phyloP scores from a whole-genome alignment of 2,888 invertebrate genomes.

The Synergus umbraculus region DNA sequence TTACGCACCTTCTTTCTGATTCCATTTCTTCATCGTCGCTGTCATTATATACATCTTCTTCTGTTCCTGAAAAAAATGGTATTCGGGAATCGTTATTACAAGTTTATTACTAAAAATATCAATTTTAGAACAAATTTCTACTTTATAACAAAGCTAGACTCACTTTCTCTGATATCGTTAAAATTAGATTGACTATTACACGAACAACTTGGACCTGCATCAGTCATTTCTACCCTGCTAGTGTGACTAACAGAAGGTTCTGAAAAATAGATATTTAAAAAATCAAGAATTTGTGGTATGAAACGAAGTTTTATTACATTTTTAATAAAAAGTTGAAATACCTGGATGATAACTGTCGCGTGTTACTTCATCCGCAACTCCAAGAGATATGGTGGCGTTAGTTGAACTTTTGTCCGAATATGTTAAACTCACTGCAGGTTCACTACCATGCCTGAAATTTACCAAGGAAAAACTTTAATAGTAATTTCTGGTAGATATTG shows the following conservation, averaged over 20 bases:
- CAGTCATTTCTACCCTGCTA: conserved; percentile 52
- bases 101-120: background rate
- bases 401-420: conserved; percentile 83
- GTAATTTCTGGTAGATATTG: background rate
- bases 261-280: conserved; percentile 49
- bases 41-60: conserved; percentile 73
- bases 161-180: conserved; percentile 65
- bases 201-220: conserved; percentile 68
- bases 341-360: conserved; percentile 73
- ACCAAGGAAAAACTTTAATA: conserved; percentile 14
- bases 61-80: conserved; percentile 62
- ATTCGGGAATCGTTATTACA: conserved; percentile 29
- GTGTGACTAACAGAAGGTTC: conserved; percentile 69
- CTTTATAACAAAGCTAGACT: conserved; percentile 46
- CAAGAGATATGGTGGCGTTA: conserved; percentile 80
- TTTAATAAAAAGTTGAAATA: conserved; percentile 45
- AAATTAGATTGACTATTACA: conserved; percentile 56
- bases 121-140: background rate
- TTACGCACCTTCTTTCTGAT: conserved; percentile 47
- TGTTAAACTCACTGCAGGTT: conserved; percentile 82
- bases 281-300: background rate
- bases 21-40: conserved; percentile 73
- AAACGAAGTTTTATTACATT: background rate
- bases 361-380: conserved; percentile 77
- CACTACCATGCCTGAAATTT: conserved; percentile 78